Base-by-base conservation (phyloP, 2,888 invertebrate species). In the Drosophila setosimentum region DNA sequence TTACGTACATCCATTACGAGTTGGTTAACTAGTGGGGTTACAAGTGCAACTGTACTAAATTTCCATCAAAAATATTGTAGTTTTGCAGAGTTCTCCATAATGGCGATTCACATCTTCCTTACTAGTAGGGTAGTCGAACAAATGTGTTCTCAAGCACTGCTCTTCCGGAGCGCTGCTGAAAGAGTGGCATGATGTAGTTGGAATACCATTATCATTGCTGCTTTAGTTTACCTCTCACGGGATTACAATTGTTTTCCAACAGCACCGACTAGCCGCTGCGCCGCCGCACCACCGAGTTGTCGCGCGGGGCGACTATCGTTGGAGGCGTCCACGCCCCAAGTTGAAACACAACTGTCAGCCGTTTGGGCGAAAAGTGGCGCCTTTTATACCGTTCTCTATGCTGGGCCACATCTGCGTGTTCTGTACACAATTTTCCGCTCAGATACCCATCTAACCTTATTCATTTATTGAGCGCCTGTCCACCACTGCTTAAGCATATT, bases 381-480 rank as follows among this genome's bases (percentile, higher is more conserved):
- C 85, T 85, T 85, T 90, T 85, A 85, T 85, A 90, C 68, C 50
- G 48, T 18, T 40, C 16, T 10, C n/a, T 33, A 27, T n/a, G 37
- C 4, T 62, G 57, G 74, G 66, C 45, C 87, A 30, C 83, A 89
- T 72, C 80, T 83, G 72, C 61, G 61, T 27, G 29, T 42, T 33
- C 42, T 63, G 54, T 70, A 80, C 45, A 67, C 87, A 85, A 85
- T 85, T 85, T 89, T 74, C 72, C 91, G 82, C 73, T 72, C 72
- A 78, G 87, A 74, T 85, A 91, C 67, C 30, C 91, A 84, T 88
- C 83, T 71, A 78, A 71, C 66, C 53, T 53, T 53, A 75, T 77
- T 76, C 77, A 86, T 82, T 90, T 86, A 82, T 82, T 80, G 77
- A 71, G 66, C 65, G 49, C 70, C 55, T 63, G 68, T 64, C 58